phyloP scores from a whole-genome alignment of 2,888 invertebrate species.

The Laspeyria flexula region DNA sequence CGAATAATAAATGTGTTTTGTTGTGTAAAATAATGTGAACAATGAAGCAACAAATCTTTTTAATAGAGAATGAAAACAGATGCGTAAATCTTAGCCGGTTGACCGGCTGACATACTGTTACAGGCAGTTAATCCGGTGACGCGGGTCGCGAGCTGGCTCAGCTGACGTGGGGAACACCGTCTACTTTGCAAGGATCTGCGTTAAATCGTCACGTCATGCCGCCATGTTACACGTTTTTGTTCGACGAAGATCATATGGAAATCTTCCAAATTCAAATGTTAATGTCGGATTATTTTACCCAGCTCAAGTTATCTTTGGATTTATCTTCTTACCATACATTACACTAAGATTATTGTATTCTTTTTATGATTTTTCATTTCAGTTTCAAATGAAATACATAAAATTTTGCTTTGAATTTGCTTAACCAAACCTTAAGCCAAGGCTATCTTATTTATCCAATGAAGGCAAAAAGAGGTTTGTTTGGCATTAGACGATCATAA shows the following conservation, averaged over 20 bases:
- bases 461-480: slow-evolving; percentile 26
- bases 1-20: slow-evolving; percentile 27
- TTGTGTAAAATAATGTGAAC: slow-evolving; percentile 25
- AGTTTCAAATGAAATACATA: not conserved
- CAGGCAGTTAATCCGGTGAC: slow-evolving; percentile 81
- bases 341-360: slow-evolving; percentile 9
- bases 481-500: slow-evolving; percentile 32
- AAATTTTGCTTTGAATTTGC: not conserved
- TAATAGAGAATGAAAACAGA: slow-evolving; percentile 68
- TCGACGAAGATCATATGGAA: slow-evolving; percentile 37
- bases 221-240: slow-evolving; percentile 44
- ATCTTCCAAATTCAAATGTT: slow-evolving; percentile 45
- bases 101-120: slow-evolving; percentile 77
- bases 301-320: slow-evolving; percentile 15
- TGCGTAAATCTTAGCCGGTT: slow-evolving; percentile 76
- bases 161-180: slow-evolving; percentile 64
- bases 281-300: slow-evolving; percentile 36
- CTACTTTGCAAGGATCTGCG: slow-evolving; percentile 61
- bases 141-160: slow-evolving; percentile 71
- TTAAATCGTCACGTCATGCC: slow-evolving; percentile 67
- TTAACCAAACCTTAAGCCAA: not conserved
- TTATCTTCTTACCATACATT: slow-evolving; percentile 6
- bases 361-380: not conserved
- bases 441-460: slow-evolving; percentile 18
- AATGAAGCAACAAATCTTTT: slow-evolving; percentile 55